Evolutionary conservation across 2,888 invertebrate genomes (phyloP), one percentile per base, ranked within the genome.

Genomic region (Drosophila nigricruria): DNA sequence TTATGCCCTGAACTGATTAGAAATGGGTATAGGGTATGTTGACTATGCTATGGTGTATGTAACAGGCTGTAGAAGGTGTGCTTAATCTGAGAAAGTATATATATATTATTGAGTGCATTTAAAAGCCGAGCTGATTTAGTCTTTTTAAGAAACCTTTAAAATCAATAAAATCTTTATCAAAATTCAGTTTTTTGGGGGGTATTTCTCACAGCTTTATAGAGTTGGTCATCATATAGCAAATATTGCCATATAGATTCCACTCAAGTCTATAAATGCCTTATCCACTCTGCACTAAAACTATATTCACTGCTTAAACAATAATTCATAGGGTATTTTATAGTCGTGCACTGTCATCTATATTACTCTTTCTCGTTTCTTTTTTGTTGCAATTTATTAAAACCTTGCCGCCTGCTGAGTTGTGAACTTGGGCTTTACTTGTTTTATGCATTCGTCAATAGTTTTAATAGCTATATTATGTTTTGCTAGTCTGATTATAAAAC

Each of bases 381-480:
- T 42, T 20, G 45, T 0, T 66, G 66, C 68, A 49, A 61, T 67
- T 60, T 49, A 38, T 40, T 10, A 20, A 60, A 16, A 45, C 57
- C 57, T 74, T 54, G 45, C 63, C 54, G 45, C 47, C 53, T 59
- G 62, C 54, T 30, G 58, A 36, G 58, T 0, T 34, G 23, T 75
- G 73, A 73, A 63, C 75, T 69, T 73, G 73, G 20, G 34, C 18
- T 58, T 61, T 53, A 27, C 32, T 43, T 47, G 27, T 30, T 42
- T 40, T 34, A n/a, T 34, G 36, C 16, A n/a, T 34, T 20, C n/a
- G 12, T 49, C 42, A 20, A 34, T 27, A 9, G 18, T 2, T 34
- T 32, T 12, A 34, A 47, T 20, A 30, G n/a, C 30, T 27, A n/a
- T 16, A n/a, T 53, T 66, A n/a, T 49, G 18, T 49, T 49, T 49